Conservation (phyloP, 2,113 vertebrate species). For the Nothocercus nigrocapillus region DNA sequence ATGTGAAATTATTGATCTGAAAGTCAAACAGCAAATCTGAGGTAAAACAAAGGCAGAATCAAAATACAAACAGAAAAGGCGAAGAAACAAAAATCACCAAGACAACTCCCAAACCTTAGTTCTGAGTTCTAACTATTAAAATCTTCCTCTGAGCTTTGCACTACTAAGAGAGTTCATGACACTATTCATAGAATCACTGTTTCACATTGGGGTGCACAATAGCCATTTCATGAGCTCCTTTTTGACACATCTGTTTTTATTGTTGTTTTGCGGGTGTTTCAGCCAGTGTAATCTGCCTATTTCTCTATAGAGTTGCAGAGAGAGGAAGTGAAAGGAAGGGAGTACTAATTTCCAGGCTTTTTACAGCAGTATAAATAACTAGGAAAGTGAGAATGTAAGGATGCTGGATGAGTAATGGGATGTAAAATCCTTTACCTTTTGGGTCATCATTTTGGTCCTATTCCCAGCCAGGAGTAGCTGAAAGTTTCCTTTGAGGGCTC, state of each 20-base stretch:
- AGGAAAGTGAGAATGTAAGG: not conserved
- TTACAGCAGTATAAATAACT: not conserved
- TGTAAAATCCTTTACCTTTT: not conserved
- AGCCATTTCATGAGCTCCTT: not conserved
- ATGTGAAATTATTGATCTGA: not conserved
- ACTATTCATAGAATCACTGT: fast-evolving
- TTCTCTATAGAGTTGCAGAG: constrained; percentile 26
- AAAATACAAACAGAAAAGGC: not conserved
- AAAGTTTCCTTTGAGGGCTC: not conserved
- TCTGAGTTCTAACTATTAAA: not conserved
- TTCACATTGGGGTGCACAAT: not conserved
- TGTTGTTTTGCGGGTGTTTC: constrained; percentile 8
- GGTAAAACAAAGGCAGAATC: not conserved
- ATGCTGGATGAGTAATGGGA: not conserved
- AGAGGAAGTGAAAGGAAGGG: constrained; percentile 41
- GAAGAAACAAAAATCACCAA: not conserved
- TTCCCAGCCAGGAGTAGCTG: not conserved
- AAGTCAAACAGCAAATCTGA: not conserved
- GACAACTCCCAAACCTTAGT: not conserved
- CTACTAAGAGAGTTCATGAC: not conserved
- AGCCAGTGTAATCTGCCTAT: constrained; percentile 9
- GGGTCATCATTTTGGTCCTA: not conserved
- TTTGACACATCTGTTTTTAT: not conserved
- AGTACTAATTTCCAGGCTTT: not conserved
- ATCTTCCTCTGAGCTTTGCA: not conserved